Evolutionary conservation across 2,888 invertebrate species (phyloP).

Genomic region (Petrophora chlorosata): DNA sequence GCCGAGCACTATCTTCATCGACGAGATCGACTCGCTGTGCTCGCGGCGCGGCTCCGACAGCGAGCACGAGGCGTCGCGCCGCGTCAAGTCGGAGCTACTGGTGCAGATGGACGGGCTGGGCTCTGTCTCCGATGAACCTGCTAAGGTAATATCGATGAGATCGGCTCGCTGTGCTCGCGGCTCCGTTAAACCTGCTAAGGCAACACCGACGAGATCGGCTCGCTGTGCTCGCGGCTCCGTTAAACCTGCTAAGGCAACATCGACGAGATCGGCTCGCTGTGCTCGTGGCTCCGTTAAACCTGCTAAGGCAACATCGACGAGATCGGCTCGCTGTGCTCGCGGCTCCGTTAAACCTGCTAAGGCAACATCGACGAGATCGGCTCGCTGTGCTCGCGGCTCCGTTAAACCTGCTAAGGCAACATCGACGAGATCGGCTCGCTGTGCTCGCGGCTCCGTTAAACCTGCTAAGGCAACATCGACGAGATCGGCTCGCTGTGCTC

Average conservation of each 20-base stretch:
- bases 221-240: too few species aligned
- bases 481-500: neutral
- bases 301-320: slow-evolving; percentile 64
- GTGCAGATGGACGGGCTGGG: slow-evolving; percentile 99
- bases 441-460: slow-evolving; percentile 90
- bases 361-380: too few species aligned
- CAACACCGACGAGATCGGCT: too few species aligned
- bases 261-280: slow-evolving; percentile 99
- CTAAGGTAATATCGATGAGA: slow-evolving; percentile 61
- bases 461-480: slow-evolving; percentile 71
- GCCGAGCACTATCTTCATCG: slow-evolving; percentile 99
- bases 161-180: neutral
- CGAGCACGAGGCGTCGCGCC: slow-evolving; percentile 98
- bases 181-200: too few species aligned
- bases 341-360: too few species aligned
- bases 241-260: too few species aligned
- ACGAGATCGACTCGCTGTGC: slow-evolving; percentile 99
- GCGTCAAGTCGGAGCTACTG: slow-evolving; percentile 98
- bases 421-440: slow-evolving; percentile 99
- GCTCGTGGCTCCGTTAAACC: slow-evolving; percentile 89
- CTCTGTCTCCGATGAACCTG: slow-evolving; percentile 85
- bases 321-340: neutral
- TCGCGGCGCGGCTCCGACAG: slow-evolving; percentile 97
- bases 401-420: too few species aligned
- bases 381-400: too few species aligned